Evolutionary conservation across 1,140 invertebrate species (phyloP), one percentile per base, ranked within the genome.

Genomic region (Lysiphlebus fabarum): DNA sequence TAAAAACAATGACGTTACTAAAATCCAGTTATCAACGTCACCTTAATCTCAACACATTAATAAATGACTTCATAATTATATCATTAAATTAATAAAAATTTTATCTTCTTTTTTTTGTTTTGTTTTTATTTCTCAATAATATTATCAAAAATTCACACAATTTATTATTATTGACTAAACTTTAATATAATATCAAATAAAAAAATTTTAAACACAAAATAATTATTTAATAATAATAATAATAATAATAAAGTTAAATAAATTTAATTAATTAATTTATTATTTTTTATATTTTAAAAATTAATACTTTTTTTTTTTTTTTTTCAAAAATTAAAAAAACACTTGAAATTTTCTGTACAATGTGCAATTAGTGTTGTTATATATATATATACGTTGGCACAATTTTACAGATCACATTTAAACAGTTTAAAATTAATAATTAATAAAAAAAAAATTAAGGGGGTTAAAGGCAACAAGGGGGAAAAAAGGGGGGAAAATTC

Each of bases 1-100:
- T n/a, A n/a, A n/a, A n/a, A n/a, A n/a, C n/a, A n/a, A n/a, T n/a
- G 17, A 11, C 50, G 50, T 8, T 48, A 36, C 54, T 48, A 17
- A 17, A 17, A 17, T 17, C 17, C 17, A 50, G 43, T 56, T 53
- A 14, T 45, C 50, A 36, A 58, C 59, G 58, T 64, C 59, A 64
- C 63, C 63, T 64, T 64, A 62, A 57, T 64, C 63, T 64, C 53
- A 64, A 56, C 59, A 64, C 59, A 61, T 64, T 14, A 59, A 59
- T 62, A 59, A 57, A 62, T 59, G 55, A 48, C 57, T 59, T 59
- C 61, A 53, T 56, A 34, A 17, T 17, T 17, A 17, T 17, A 17
- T 17, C 17, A 17, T 17, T 1, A 17, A 17, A 17, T 1, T 1
- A 17, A 17, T 17, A 43, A 53, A 50, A 62, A 55, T 56, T 64